Evolutionary conservation across 2,888 invertebrate genomes (phyloP).

Genomic region (Choreutis nemorana): DNA sequence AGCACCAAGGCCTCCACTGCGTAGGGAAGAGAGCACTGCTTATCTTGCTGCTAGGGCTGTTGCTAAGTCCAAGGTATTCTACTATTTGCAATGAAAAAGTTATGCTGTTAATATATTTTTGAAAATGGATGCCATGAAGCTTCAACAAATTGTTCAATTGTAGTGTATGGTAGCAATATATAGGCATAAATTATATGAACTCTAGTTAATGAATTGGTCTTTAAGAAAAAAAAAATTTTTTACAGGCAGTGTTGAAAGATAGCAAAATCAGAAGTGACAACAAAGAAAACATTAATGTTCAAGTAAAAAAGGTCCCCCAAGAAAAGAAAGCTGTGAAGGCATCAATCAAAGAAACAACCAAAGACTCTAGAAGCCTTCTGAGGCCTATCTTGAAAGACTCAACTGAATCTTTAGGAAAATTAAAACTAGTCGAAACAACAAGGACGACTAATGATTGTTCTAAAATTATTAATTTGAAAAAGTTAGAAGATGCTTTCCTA

Average conservation of each 20-base stretch:
- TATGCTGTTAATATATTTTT: too few relatives aligned
- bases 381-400: slow-evolving; percentile 39
- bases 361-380: too few relatives aligned
- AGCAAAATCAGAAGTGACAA: slow-evolving; percentile 26
- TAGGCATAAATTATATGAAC: too few relatives aligned
- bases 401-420: slow-evolving; percentile 38
- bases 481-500: slow-evolving; percentile 12
- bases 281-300: slow-evolving; percentile 29
- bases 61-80: slow-evolving; percentile 36
- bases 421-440: slow-evolving; percentile 27
- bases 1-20: slow-evolving; percentile 33
- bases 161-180: too few relatives aligned
- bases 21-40: slow-evolving; percentile 53
- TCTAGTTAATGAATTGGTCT: too few relatives aligned
- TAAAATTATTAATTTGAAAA: background rate
- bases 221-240: slow-evolving; percentile 8
- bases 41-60: slow-evolving; percentile 35
- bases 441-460: background rate
- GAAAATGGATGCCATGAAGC: too few relatives aligned
- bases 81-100: background rate
- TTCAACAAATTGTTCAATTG: too few relatives aligned
- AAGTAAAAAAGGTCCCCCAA: slow-evolving; percentile 26
- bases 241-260: slow-evolving; percentile 38
- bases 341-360: slow-evolving; percentile 24
- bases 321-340: slow-evolving; percentile 31